A percentile compares a stretch with the other conserved stretches of the same genome.
These are phyloP conservation scores for Bucco capensis DNA, from an alignment of 2,113 vertebrate species.

Conservation along the genomic window DNA sequence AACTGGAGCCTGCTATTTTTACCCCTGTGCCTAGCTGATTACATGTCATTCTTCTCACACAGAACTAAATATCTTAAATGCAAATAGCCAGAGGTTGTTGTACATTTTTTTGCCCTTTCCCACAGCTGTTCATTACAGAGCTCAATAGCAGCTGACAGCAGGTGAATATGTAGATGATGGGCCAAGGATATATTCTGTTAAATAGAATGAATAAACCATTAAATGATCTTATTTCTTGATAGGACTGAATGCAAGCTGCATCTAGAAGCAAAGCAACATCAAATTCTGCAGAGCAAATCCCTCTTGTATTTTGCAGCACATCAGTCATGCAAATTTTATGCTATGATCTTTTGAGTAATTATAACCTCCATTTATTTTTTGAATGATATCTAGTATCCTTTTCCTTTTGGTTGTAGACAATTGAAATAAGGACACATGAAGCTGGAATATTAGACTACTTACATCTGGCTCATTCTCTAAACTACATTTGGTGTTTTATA, in stretches of 20 bases:
- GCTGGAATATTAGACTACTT: neutral
- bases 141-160: constrained; percentile 63
- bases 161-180: constrained; percentile 68
- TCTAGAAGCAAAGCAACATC: constrained; percentile 40
- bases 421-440: neutral
- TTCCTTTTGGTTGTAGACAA: constrained; percentile 26
- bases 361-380: constrained; percentile 33
- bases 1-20: constrained; percentile 39
- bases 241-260: constrained; percentile 48
- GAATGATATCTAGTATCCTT: constrained; percentile 11
- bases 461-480: neutral
- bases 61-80: constrained; percentile 64
- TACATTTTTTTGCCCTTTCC: constrained; percentile 42
- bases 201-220: constrained; percentile 77
- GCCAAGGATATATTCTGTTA: constrained; percentile 63
- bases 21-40: neutral
- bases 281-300: constrained; percentile 24
- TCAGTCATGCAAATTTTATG: constrained; percentile 59
- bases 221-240: constrained; percentile 51
- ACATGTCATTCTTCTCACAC: constrained; percentile 52
- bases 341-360: constrained; percentile 45
- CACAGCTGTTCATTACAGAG: constrained; percentile 67
- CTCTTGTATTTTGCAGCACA: constrained; percentile 20
- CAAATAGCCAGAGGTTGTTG: constrained; percentile 60
- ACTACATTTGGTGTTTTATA: neutral